A percentile compares a stretch with the other conserved stretches of the same genome.
phyloP scores from a whole-genome alignment of 2,797 vertebrate species.

The Propithecus perrieri region DNA sequence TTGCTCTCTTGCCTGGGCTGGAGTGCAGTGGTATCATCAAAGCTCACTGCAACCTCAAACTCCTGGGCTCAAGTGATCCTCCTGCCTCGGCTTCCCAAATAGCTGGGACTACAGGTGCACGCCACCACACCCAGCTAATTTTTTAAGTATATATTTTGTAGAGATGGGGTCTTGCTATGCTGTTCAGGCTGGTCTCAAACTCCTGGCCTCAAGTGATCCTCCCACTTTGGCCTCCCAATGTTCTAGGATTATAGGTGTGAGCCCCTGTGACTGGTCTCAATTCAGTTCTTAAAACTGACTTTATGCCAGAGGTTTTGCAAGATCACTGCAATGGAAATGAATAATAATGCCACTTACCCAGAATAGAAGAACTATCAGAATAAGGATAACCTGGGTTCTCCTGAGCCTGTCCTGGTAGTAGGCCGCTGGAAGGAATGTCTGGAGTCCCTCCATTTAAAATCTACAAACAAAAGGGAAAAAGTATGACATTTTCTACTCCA shows the following conservation, averaged over 20 bases:
- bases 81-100: no score
- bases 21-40: neutral
- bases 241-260: neutral
- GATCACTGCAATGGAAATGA: neutral
- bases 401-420: constrained; percentile 90
- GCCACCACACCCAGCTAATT: neutral
- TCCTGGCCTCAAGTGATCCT: neutral
- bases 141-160: neutral
- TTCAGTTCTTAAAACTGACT: constrained; percentile 34
- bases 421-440: constrained; percentile 92
- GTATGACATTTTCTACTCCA: neutral
- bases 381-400: constrained; percentile 96
- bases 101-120: neutral
- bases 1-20: neutral
- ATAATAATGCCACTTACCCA: constrained; percentile 89
- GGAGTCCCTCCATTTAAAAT: constrained; percentile 96
- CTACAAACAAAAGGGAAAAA: constrained; percentile 82
- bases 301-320: neutral
- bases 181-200: neutral
- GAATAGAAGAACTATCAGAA: constrained; percentile 95
- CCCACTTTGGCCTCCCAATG: neutral
- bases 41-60: neutral
- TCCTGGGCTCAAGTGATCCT: neutral
- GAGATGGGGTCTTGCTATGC: neutral
- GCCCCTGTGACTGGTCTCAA: neutral